A percentile compares a stretch with the other conserved stretches of the same genome.
Conservation (phyloP, 2,797 vertebrate genomes). For the Carcharodon carcharias region DNA sequence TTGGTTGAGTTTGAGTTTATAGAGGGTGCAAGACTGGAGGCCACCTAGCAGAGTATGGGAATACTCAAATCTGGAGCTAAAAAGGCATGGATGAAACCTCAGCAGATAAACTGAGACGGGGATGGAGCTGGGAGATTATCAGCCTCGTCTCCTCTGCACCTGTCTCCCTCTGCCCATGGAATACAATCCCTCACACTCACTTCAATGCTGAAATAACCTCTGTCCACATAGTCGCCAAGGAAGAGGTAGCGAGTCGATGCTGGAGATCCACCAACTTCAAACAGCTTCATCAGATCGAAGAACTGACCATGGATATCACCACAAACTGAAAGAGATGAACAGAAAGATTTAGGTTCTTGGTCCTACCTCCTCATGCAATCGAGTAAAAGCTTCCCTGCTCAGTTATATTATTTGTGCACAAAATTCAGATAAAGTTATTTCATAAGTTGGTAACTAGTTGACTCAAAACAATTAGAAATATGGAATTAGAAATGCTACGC, state of each 20-base stretch:
- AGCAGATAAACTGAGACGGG: background rate
- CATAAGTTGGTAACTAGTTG: background rate
- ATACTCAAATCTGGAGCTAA: background rate
- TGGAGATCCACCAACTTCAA: constrained; percentile 96
- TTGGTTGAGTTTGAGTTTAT: background rate
- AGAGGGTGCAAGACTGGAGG: background rate
- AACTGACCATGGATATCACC: constrained; percentile 98
- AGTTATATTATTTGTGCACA: background rate
- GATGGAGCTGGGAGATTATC: background rate
- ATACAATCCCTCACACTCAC: constrained; percentile 61
- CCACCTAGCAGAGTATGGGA: background rate
- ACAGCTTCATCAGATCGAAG: constrained; percentile 98
- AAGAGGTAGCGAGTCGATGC: constrained; percentile 97
- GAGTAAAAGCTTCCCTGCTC: background rate
- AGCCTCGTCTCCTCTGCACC: background rate
- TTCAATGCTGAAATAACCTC: constrained; percentile 99
- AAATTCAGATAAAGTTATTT: background rate
- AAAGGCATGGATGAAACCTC: background rate
- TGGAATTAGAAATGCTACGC: background rate
- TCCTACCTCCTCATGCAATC: background rate
- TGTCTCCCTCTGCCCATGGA: too few species aligned
- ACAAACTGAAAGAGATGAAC: constrained; percentile 67
- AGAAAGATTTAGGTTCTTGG: constrained; percentile 39
- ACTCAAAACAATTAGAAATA: background rate
- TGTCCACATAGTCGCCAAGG: constrained; percentile 97